phyloP scores from a whole-genome alignment of 2,797 vertebrate genomes.

The Molossus alvarezi region DNA sequence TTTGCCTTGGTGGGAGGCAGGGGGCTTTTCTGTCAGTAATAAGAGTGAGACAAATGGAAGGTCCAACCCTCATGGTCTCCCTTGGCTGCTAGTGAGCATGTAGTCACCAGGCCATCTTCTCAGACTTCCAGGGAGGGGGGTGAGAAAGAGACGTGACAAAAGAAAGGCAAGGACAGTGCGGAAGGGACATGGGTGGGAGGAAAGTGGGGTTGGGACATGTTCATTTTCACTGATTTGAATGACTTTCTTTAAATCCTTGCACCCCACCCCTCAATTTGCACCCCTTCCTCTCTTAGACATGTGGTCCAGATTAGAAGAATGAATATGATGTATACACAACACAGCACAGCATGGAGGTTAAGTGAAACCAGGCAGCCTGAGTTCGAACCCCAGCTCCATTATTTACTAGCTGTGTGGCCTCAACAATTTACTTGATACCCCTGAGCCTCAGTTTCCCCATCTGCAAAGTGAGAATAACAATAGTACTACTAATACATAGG shows the following conservation, averaged over 20 bases:
- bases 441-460: not conserved
- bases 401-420: not conserved
- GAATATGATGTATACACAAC: not conserved
- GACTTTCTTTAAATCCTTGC: not conserved
- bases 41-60: not conserved
- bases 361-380: not conserved
- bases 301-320: not conserved
- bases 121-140: not conserved
- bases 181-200: not conserved
- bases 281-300: not conserved
- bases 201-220: not conserved
- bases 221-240: not conserved
- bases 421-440: not conserved
- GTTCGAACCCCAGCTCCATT: not conserved
- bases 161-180: not conserved
- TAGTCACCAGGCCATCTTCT: not conserved
- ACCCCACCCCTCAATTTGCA: not conserved
- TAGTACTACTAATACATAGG: not conserved
- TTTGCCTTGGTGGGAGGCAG: not conserved
- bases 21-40: not conserved
- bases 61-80: not conserved
- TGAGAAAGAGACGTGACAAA: not conserved
- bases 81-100: not conserved
- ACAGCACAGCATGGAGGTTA: not conserved
- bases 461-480: not conserved